phyloP scores from a whole-genome alignment of 2,113 vertebrate genomes.

The Hydrochoerus hydrochaeris region DNA sequence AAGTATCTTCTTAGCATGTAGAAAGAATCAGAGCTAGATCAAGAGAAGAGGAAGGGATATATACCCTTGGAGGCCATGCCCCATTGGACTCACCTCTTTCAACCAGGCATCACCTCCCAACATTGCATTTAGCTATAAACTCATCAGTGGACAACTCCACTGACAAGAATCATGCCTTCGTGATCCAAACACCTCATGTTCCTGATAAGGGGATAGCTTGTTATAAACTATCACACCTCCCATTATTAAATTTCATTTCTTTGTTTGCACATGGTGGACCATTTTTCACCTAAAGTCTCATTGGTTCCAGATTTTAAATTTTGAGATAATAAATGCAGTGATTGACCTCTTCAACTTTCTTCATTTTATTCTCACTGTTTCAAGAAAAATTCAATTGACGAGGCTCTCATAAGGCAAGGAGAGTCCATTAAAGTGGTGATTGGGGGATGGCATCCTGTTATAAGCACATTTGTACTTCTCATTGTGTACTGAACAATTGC shows the following conservation, averaged over 20 bases:
- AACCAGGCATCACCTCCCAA: not conserved
- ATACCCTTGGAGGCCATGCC: not conserved
- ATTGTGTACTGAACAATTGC: not conserved
- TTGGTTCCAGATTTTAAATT: constrained; percentile 47
- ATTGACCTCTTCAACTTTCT: not conserved
- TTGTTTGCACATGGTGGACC: not conserved
- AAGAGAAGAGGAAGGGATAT: not conserved
- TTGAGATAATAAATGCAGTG: constrained; percentile 15
- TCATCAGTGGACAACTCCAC: not conserved
- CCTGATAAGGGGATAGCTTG: not conserved
- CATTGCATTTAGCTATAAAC: not conserved
- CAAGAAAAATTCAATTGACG: not conserved
- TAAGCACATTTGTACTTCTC: not conserved
- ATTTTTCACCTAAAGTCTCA: not conserved
- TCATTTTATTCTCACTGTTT: not conserved
- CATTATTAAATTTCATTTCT: not conserved
- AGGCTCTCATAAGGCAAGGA: not conserved
- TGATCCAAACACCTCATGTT: not conserved
- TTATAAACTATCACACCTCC: not conserved
- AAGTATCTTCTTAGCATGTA: not conserved
- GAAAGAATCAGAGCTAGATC: not conserved
- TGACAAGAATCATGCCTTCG: not conserved
- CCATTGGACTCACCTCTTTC: not conserved
- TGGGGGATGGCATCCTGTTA: not conserved
- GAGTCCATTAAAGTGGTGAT: not conserved